A percentile compares a stretch with the other conserved stretches of the same genome.
Evolutionary conservation across 2,113 vertebrate genomes (phyloP).

Genomic region (Eurypyga helias): DNA sequence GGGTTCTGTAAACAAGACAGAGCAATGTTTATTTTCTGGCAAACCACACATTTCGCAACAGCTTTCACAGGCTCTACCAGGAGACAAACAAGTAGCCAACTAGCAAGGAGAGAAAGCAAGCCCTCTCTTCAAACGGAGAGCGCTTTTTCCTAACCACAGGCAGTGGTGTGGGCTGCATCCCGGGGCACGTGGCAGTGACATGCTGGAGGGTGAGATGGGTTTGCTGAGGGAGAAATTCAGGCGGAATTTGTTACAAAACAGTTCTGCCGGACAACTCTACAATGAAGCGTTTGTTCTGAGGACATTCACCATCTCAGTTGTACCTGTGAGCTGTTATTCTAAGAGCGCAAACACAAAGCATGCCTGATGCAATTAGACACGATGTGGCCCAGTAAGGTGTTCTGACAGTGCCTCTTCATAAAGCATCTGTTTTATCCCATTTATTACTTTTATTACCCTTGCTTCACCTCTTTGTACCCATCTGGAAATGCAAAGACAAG

Average conservation of each 20-base stretch:
- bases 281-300: neutral
- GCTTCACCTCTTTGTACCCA: neutral
- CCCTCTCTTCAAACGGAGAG: neutral
- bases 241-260: neutral
- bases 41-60: slow-evolving; percentile 22
- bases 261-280: neutral
- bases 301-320: neutral
- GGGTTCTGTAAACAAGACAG: slow-evolving; percentile 27
- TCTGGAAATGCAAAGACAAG: neutral
- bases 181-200: neutral
- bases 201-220: neutral
- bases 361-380: neutral
- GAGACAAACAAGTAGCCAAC: neutral
- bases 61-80: neutral
- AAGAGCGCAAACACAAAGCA: neutral
- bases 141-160: neutral
- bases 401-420: neutral
- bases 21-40: slow-evolving; percentile 21
- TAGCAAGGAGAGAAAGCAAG: neutral
- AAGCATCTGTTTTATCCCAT: neutral
- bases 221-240: neutral
- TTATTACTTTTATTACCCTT: neutral
- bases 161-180: neutral
- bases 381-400: neutral
- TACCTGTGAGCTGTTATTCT: neutral